Evolutionary conservation across 2,888 invertebrate genomes (phyloP).

Genomic region (Acrobeloides nanus): DNA sequence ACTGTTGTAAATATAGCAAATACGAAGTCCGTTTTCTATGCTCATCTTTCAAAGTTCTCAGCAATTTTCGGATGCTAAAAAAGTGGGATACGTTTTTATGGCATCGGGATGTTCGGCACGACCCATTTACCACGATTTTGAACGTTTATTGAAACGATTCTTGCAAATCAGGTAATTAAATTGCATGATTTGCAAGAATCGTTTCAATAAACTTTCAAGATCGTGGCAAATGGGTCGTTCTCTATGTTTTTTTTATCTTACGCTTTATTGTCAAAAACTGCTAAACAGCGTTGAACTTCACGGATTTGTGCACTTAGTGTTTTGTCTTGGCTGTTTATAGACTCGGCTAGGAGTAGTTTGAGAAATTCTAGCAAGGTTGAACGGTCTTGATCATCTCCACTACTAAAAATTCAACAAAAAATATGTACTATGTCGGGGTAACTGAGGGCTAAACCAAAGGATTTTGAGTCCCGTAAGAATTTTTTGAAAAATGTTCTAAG

Average conservation of each 20-base stretch:
- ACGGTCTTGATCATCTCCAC: no score
- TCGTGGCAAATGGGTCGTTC: background rate
- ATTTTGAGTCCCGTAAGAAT: no score
- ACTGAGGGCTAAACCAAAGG: no score
- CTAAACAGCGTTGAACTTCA: conserved; percentile 73
- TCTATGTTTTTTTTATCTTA: conserved; percentile 49
- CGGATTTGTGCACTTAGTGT: conserved; percentile 72
- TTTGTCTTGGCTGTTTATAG: conserved; percentile 71
- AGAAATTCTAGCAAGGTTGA: conserved; percentile 53
- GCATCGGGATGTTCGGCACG: no score
- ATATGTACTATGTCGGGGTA: no score
- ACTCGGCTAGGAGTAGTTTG: conserved; percentile 65
- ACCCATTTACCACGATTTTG: no score
- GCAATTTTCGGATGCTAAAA: conserved; percentile 66
- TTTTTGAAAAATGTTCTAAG: no score
- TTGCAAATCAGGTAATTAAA: background rate
- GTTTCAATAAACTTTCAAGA: background rate
- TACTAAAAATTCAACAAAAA: no score
- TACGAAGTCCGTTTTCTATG: conserved; percentile 71
- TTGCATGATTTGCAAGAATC: background rate
- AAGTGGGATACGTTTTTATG: background rate
- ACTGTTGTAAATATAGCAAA: conserved; percentile 72
- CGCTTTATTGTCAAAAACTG: conserved; percentile 66
- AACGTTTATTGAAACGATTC: no score
- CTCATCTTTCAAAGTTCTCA: conserved; percentile 70